These are phyloP conservation scores for Nephotettix cincticeps DNA, from an alignment of 1,140 invertebrate species.

Conservation along the genomic window DNA sequence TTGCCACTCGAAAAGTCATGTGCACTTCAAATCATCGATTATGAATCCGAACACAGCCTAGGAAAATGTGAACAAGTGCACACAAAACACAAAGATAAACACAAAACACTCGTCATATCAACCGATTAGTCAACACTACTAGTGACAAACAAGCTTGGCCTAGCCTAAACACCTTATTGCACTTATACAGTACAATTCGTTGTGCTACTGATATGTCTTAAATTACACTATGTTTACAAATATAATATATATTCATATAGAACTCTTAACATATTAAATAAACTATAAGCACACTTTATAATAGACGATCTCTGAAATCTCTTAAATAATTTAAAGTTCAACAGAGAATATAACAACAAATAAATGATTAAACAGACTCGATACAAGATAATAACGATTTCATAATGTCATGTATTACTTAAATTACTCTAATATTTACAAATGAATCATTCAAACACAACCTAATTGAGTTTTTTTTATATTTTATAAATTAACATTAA, in stretches of 20 bases:
- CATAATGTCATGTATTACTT: conserved; percentile 9
- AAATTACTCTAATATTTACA: conserved; percentile 14
- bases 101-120: background rate
- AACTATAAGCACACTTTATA: conserved; percentile 17
- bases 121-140: conserved; percentile 9
- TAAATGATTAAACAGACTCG: conserved; percentile 16
- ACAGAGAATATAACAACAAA: conserved; percentile 20
- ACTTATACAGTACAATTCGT: conserved; percentile 10
- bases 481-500: background rate
- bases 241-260: background rate
- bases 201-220: conserved; percentile 2
- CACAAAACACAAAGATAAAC: background rate
- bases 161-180: conserved; percentile 7
- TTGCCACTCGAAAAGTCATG: conserved; percentile 17
- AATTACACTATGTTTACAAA: conserved; percentile 4
- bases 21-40: conserved; percentile 3
- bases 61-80: conserved; percentile 4
- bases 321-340: conserved; percentile 18
- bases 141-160: background rate
- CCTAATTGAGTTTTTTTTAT: background rate
- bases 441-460: conserved; percentile 12
- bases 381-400: conserved; percentile 11
- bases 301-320: background rate
- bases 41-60: conserved; percentile 16
- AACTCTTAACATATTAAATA: conserved; percentile 14